These are phyloP conservation scores for Trichonephila inaurata DNA, from an alignment of 1,140 invertebrate genomes.

Conservation along the genomic window DNA sequence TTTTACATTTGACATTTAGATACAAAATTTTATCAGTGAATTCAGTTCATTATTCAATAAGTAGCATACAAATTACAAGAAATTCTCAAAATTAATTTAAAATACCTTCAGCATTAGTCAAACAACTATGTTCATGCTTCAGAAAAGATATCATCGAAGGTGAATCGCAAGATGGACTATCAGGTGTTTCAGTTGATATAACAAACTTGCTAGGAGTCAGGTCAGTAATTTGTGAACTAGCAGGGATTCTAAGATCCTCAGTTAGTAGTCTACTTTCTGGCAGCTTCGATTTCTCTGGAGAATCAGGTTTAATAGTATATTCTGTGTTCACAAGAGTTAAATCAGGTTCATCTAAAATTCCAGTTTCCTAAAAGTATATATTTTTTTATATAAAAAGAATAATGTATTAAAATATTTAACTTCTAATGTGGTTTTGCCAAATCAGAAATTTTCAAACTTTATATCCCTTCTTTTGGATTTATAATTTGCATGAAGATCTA, in stretches of 20 bases:
- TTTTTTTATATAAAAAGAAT: too few relatives aligned
- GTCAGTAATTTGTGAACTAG: background rate
- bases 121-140: slow-evolving; percentile 44
- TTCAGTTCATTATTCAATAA: too few relatives aligned
- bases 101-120: background rate
- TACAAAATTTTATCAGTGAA: too few relatives aligned
- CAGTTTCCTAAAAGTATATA: slow-evolving; percentile 40
- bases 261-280: background rate
- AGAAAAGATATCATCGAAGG: slow-evolving; percentile 57
- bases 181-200: background rate
- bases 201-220: background rate
- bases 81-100: background rate
- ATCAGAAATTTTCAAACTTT: too few relatives aligned
- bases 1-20: too few relatives aligned
- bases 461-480: too few relatives aligned
- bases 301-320: slow-evolving; percentile 20
- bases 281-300: background rate
- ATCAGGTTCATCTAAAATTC: slow-evolving; percentile 50
- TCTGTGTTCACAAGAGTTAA: slow-evolving; percentile 39
- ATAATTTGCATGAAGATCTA: too few relatives aligned
- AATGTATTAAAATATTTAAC: too few relatives aligned
- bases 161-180: background rate
- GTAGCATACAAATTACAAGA: background rate
- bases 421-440: too few relatives aligned
- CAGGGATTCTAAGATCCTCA: background rate